Conservation (phyloP, 1,140 invertebrate species). For the Drosophila oshimai region DNA sequence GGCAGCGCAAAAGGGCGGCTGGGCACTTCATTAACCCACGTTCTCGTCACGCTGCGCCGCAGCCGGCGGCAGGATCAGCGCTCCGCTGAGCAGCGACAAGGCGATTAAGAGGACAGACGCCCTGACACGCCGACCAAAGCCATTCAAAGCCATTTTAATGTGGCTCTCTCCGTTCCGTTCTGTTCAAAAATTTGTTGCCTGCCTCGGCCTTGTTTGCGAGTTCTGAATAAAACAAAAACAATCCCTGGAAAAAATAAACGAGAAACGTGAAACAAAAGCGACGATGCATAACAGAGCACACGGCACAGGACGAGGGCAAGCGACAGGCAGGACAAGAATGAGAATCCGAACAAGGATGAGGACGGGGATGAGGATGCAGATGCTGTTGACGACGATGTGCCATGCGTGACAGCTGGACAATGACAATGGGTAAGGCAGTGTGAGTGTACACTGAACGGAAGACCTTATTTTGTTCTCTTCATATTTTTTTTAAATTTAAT, state of each 20-base stretch:
- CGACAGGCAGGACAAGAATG: conserved; percentile 32
- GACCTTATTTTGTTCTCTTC: too few relatives aligned
- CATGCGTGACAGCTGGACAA: conserved; percentile 80
- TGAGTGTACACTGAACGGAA: conserved; percentile 14
- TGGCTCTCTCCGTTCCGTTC: conserved; percentile 30
- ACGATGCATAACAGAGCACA: conserved; percentile 69
- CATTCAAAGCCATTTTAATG: conserved; percentile 81
- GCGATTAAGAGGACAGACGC: conserved; percentile 75
- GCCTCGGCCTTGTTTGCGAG: conserved; percentile 66
- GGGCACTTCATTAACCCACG: conserved; percentile 72
- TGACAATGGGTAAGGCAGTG: conserved; percentile 50
- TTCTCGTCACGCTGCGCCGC: conserved; percentile 71
- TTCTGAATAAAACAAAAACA: conserved; percentile 50
- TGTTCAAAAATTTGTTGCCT: conserved; percentile 38
- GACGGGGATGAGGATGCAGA: conserved; percentile 38
- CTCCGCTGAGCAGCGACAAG: conserved; percentile 69
- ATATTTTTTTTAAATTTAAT: too few relatives aligned
- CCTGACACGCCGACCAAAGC: conserved; percentile 64
- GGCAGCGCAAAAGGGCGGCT: neutral
- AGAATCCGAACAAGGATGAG: conserved; percentile 29
- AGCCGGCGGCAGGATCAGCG: conserved; percentile 60
- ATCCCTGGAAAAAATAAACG: conserved; percentile 17
- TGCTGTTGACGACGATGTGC: conserved; percentile 59
- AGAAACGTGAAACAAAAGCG: conserved; percentile 72
- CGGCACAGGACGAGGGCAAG: conserved; percentile 14